Conservation (phyloP, 2,888 invertebrate species). For the Epinotia demarniana region DNA sequence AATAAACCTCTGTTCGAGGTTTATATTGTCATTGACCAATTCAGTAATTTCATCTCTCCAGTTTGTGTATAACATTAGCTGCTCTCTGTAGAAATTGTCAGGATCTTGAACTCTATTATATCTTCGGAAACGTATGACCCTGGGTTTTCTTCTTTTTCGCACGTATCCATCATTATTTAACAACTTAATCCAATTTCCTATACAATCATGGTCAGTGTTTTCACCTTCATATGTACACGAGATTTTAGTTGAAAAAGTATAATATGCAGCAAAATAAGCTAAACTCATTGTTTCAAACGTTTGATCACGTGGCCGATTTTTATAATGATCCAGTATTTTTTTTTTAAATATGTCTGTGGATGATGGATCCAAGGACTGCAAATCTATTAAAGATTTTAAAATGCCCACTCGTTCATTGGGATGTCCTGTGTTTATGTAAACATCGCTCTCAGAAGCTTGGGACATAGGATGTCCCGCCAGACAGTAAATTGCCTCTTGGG, state of each 20-base stretch:
- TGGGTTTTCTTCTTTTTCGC: constrained; percentile 31
- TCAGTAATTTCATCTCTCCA: constrained; percentile 6
- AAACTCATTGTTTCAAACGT: constrained; percentile 28
- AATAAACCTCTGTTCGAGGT: no score
- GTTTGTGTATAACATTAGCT: no score
- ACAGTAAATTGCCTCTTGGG: no score
- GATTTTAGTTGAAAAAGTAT: constrained; percentile 28
- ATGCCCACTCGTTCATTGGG: constrained; percentile 11
- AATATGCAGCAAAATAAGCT: constrained; percentile 47
- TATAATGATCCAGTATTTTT: constrained; percentile 38
- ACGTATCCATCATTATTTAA: constrained; percentile 34
- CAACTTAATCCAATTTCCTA: constrained; percentile 32
- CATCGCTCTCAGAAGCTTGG: constrained; percentile 5
- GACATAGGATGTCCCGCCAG: constrained; percentile 44
- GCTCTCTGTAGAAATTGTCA: constrained; percentile 37
- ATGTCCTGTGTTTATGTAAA: constrained; percentile 10
- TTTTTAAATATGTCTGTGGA: constrained; percentile 29
- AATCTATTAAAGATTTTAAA: neutral
- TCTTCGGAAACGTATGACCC: constrained; percentile 46
- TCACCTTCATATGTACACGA: neutral
- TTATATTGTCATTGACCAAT: neutral
- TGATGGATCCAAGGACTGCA: neutral
- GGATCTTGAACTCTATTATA: constrained; percentile 22
- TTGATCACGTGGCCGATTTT: constrained; percentile 24
- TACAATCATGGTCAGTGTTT: neutral